Conservation (phyloP, 2,888 invertebrate species). For the Pachydiplax longipennis region DNA sequence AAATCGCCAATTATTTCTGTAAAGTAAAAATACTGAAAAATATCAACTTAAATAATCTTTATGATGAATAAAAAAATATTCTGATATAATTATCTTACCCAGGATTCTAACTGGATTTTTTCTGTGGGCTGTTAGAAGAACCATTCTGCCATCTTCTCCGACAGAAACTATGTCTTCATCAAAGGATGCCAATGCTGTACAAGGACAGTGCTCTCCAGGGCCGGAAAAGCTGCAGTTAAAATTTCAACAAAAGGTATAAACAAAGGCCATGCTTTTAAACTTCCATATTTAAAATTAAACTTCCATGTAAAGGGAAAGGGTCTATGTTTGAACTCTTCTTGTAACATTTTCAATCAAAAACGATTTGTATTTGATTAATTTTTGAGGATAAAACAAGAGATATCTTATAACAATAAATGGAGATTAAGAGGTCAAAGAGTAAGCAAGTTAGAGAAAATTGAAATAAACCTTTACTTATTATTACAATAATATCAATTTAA, state of each 20-base stretch:
- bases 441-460: too few relatives aligned
- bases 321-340: too few relatives aligned
- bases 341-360: neutral
- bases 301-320: too few relatives aligned
- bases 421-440: too few relatives aligned
- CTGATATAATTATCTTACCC: constrained; percentile 58
- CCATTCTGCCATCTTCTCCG: constrained; percentile 83
- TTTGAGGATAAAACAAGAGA: too few relatives aligned
- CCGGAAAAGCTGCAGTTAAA: neutral
- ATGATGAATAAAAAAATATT: too few relatives aligned
- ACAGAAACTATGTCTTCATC: constrained; percentile 82
- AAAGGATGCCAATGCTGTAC: constrained; percentile 77
- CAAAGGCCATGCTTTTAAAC: constrained; percentile 48
- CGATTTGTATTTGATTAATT: neutral
- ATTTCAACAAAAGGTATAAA: neutral
- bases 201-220: constrained; percentile 63
- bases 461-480: too few relatives aligned
- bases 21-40: neutral
- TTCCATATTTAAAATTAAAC: constrained; percentile 55
- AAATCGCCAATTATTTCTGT: neutral
- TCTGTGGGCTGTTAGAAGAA: constrained; percentile 65
- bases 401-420: too few relatives aligned
- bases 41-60: too few relatives aligned
- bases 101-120: constrained; percentile 62
- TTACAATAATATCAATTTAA: too few relatives aligned